Conservation (phyloP, 1,140 invertebrate genomes). For the Pantala flavescens region DNA sequence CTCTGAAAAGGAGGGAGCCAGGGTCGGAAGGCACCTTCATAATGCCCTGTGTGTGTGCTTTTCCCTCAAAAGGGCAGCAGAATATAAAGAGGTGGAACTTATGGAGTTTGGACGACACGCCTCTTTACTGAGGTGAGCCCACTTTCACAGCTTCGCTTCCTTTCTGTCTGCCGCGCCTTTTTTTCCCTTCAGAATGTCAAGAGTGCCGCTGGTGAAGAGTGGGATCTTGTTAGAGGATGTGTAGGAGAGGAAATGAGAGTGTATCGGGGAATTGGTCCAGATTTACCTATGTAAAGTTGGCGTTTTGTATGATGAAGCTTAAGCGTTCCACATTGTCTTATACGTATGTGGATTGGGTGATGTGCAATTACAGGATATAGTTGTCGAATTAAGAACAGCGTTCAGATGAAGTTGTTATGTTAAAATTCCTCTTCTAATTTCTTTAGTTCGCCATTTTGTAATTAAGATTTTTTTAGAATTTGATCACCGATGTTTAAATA, state of each 20-base stretch:
- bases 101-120: not conserved
- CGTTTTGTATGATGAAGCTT: no score
- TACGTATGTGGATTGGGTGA: no score
- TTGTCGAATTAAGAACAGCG: no score
- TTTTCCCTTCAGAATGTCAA: no score
- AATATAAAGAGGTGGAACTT: conserved; percentile 1
- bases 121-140: not conserved
- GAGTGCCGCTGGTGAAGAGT: not conserved
- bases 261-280: not conserved
- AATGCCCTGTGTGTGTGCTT: not conserved
- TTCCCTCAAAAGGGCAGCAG: not conserved
- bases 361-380: no score
- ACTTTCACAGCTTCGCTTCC: not conserved
- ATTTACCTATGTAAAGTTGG: no score
- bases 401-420: no score
- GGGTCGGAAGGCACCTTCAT: not conserved
- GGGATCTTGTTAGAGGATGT: not conserved
- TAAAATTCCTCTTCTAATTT: no score
- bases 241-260: not conserved
- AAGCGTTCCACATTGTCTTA: no score
- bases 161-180: not conserved
- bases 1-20: not conserved
- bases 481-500: no score
- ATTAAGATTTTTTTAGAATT: no score
- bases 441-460: no score